Conservation (phyloP, 2,888 invertebrate species). For the Girardia tigrina region DNA sequence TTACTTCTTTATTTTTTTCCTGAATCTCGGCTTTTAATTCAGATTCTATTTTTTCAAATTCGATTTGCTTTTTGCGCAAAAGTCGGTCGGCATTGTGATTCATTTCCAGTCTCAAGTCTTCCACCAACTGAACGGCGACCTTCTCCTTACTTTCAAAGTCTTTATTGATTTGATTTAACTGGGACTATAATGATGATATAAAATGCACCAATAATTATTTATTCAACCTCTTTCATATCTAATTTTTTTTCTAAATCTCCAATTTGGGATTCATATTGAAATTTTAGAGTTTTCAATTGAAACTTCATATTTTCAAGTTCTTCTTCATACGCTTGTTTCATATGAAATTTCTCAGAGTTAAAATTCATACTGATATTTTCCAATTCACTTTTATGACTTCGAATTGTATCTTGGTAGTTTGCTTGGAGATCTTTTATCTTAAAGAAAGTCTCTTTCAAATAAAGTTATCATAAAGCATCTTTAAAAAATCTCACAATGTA, state of each 20-base stretch:
- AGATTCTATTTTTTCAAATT: slow-evolving; percentile 12
- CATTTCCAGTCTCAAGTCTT: not conserved
- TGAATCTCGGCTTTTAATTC: slow-evolving; percentile 14
- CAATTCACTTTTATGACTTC: not conserved
- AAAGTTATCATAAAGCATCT: too few relatives aligned
- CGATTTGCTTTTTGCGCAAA: not conserved
- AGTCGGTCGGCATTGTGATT: not conserved
- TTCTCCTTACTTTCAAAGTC: not conserved
- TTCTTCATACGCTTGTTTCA: not conserved
- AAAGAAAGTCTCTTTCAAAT: too few relatives aligned
- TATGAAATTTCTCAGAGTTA: not conserved
- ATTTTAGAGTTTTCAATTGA: not conserved
- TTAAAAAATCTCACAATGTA: too few relatives aligned
- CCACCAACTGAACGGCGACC: not conserved
- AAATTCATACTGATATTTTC: slow-evolving; percentile 6
- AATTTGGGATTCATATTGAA: slow-evolving; percentile 18
- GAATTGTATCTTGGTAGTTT: not conserved
- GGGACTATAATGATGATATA: not conserved
- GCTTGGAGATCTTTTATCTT: not conserved
- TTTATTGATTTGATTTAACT: not conserved
- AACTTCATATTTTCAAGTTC: not conserved
- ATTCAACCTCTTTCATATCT: not conserved
- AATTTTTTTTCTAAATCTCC: not conserved
- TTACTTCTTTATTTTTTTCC: slow-evolving; percentile 20
- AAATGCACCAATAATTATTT: not conserved